Conservation (phyloP, 2,888 invertebrate species). For the Ephialtes manifestator region DNA sequence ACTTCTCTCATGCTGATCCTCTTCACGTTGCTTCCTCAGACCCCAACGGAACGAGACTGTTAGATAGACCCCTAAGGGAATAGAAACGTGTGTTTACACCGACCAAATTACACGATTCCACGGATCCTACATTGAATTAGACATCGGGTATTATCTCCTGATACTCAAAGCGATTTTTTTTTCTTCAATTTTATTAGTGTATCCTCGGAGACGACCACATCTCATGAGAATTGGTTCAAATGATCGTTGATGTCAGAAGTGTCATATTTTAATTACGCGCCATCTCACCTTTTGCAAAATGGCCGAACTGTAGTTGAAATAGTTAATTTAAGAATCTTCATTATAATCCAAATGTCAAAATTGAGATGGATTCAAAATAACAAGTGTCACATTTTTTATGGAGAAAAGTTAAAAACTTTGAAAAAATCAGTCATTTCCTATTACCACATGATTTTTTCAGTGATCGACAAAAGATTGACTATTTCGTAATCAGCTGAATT, state of each 20-base stretch:
- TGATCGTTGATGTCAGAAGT: background rate
- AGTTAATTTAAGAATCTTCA: background rate
- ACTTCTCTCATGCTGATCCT: slow-evolving; percentile 60
- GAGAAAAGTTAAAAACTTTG: too few relatives aligned
- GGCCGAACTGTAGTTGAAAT: background rate
- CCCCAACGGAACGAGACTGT: slow-evolving; percentile 44
- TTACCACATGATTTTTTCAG: too few relatives aligned
- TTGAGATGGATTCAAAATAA: too few relatives aligned
- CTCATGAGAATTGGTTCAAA: background rate
- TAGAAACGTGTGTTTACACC: slow-evolving; percentile 67
- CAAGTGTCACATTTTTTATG: too few relatives aligned
- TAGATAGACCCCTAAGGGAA: slow-evolving; percentile 53
- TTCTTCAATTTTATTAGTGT: background rate
- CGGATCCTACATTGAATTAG: slow-evolving; percentile 70
- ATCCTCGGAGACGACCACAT: background rate
- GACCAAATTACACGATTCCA: slow-evolving; percentile 68
- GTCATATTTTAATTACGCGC: background rate
- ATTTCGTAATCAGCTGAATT: too few relatives aligned
- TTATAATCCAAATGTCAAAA: too few relatives aligned
- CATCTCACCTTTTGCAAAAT: background rate
- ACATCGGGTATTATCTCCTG: slow-evolving; percentile 67
- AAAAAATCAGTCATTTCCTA: too few relatives aligned
- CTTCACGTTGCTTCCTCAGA: slow-evolving; percentile 15
- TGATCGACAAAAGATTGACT: too few relatives aligned
- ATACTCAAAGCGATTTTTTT: background rate